Base-by-base conservation (phyloP, 2,113 vertebrate species). In the Tapirus terrestris region DNA sequence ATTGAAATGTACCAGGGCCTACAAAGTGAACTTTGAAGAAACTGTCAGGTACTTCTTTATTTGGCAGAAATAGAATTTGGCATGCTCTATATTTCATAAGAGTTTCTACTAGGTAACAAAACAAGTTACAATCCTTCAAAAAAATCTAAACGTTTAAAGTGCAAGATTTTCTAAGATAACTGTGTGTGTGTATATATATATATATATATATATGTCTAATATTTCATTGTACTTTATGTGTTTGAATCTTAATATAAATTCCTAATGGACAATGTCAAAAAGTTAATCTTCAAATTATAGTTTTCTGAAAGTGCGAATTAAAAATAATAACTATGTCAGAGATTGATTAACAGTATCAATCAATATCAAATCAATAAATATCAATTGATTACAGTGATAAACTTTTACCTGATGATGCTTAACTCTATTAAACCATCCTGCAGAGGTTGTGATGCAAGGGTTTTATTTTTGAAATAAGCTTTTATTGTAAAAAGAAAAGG, bases 1-100 rank as follows among this genome's bases (percentile, higher is more conserved):
- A 56, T 96, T 95, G 97, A 98, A 96, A 94, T 91, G 27, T 98
- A 97, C 86, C 97, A 98, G 25, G n/a, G 81, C 29, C 92, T 98
- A 92, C 97, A 95, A 81, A 92, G 88, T 60, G 94, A 94, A 89
- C 82, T 98, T 33, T 93, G 96, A 80, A 98, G 68, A 86, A 98
- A 98, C 90, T 98, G 97, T 91, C 96, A 98, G 86, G 90, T 98
- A 72, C 63, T 75, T 83, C 17, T 94, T 85, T 63, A 89, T 68
- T 91, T 86, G 61, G 43, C 33, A 56, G 45, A 61, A n/a, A 80
- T 86, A 86, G 72, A 76, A 96, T 92, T 45, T 81, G 39, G 4
- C 67, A 36, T 80, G 36, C 18, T 85, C 18, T 31, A 23, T 67
- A 60, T 48, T 77, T 77, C 27, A 25, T 56, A 33, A 56, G 31